A percentile compares a stretch with the other conserved stretches of the same genome.
These are phyloP conservation scores for Alloplasta piceator DNA, from an alignment of 2,888 invertebrate genomes.

Conservation along the genomic window DNA sequence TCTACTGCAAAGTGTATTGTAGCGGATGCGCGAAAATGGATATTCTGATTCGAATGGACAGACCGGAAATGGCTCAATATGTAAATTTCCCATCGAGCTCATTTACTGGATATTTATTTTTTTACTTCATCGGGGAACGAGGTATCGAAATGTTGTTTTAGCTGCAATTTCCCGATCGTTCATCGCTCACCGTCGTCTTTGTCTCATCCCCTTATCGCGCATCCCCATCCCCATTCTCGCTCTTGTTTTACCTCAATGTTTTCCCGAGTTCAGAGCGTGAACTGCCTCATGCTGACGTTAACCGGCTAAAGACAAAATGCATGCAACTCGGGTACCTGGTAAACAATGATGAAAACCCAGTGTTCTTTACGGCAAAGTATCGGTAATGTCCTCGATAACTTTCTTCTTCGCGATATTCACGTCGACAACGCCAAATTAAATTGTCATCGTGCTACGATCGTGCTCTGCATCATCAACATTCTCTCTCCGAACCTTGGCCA, in stretches of 20 bases:
- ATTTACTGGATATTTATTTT: no score
- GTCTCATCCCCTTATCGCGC: background rate
- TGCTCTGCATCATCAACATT: no score
- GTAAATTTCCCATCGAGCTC: no score
- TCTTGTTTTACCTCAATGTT: constrained; percentile 20
- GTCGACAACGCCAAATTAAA: background rate
- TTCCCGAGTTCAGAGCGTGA: constrained; percentile 23
- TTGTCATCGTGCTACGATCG: no score
- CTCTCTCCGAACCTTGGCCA: no score
- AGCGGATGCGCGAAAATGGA: no score
- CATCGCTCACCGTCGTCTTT: constrained; percentile 27
- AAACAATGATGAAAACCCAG: constrained; percentile 36
- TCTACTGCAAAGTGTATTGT: no score
- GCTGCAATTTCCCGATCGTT: constrained; percentile 6
- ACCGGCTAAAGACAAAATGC: constrained; percentile 29
- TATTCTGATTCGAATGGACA: no score
- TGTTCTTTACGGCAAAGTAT: constrained; percentile 1
- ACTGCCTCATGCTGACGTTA: constrained; percentile 15
- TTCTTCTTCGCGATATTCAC: constrained; percentile 26
- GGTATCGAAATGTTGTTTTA: constrained; percentile 8
- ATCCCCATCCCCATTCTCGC: no score
- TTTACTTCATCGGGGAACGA: no score
- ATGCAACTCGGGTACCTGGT: constrained; percentile 26
- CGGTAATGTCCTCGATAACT: constrained; percentile 17
- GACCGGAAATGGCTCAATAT: no score